Evolutionary conservation across 2,797 vertebrate genomes (phyloP).

Genomic region (Coracias cyanogaster): DNA sequence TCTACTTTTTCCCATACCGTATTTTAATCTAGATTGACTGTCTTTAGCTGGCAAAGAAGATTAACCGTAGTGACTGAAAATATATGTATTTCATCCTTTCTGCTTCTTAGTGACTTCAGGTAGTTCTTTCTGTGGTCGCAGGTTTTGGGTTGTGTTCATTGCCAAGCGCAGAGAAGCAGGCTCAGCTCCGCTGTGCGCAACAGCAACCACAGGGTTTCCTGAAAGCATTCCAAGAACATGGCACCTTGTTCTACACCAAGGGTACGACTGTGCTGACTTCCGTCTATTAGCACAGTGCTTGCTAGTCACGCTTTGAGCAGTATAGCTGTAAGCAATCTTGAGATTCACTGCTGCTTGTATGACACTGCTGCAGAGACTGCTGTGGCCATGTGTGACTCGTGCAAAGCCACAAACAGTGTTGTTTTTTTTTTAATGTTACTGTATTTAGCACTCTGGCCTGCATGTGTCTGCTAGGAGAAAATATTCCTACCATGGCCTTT

Average conservation of each 20-base stretch:
- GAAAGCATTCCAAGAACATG: accelerated
- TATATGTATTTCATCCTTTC: neutral
- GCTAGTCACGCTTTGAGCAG: neutral
- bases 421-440: neutral
- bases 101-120: neutral
- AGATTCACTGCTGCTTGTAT: neutral
- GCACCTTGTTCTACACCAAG: neutral
- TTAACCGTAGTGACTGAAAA: neutral
- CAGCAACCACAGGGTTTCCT: neutral
- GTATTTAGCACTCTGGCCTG: neutral
- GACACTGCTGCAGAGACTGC: neutral
- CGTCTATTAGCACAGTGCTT: neutral
- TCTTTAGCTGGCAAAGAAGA: neutral
- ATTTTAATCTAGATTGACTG: neutral
- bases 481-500: neutral
- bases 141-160: neutral
- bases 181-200: neutral
- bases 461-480: neutral
- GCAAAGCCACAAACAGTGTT: accelerated
- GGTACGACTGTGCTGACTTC: neutral
- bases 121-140: neutral
- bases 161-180: neutral
- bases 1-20: neutral
- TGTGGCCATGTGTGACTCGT: accelerated
- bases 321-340: neutral